Conservation (phyloP, 1,140 invertebrate genomes). For the Pantala flavescens region DNA sequence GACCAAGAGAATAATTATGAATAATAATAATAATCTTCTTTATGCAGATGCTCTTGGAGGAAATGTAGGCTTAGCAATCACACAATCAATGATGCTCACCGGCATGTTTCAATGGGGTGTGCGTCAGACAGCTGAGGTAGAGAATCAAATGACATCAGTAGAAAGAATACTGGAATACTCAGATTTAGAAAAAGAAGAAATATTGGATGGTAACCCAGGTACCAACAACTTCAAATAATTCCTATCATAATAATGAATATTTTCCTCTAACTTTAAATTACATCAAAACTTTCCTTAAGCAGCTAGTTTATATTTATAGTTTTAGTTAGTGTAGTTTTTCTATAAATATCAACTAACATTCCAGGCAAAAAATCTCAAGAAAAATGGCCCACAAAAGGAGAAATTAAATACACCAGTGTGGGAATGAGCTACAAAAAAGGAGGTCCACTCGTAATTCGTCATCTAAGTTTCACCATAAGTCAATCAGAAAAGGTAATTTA, state of each 20-base stretch:
- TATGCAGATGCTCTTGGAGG: conserved; percentile 40
- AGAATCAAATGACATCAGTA: conserved; percentile 73
- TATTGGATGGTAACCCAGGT: too few relatives aligned
- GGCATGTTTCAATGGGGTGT: conserved; percentile 80
- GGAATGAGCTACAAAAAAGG: background rate
- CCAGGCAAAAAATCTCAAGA: background rate
- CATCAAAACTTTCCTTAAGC: too few relatives aligned
- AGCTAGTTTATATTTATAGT: too few relatives aligned
- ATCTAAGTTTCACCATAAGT: background rate
- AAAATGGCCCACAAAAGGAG: background rate
- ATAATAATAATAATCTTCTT: background rate
- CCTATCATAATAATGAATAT: too few relatives aligned
- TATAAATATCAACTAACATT: background rate
- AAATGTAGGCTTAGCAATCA: conserved; percentile 68
- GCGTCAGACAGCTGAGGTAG: conserved; percentile 67
- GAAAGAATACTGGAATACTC: conserved; percentile 67
- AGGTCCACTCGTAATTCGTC: background rate
- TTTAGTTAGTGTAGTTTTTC: too few relatives aligned
- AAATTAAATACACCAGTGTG: background rate
- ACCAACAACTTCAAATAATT: too few relatives aligned
- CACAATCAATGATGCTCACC: conserved; percentile 69
- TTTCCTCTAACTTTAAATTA: too few relatives aligned
- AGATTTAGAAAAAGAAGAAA: conserved; percentile 39
- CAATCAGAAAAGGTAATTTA: background rate
- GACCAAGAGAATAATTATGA: background rate